Base-by-base conservation (phyloP, 2,113 vertebrate species). In the Brachionichthys hirsutus region DNA sequence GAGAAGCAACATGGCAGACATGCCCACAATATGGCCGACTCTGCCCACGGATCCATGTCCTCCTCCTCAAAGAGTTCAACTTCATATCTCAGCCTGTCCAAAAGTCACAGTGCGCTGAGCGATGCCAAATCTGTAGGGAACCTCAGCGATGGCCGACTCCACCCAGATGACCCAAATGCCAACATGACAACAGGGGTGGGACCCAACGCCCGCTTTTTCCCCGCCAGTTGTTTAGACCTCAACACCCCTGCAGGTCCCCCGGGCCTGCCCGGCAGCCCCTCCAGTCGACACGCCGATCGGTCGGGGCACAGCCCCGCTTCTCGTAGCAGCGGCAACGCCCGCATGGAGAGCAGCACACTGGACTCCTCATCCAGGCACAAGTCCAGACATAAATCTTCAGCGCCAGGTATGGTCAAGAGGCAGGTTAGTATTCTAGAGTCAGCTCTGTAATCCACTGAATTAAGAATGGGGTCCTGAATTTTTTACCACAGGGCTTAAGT, bases 81-180 rank as follows among this genome's bases (percentile, higher is more conserved):
- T 2, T 95, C 96, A 0, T 99, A 96, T 83, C 92, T 97, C 74
- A 94, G 93, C 86, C 92, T 98, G 86, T 95, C 96, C 73, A 99
- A 99, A 90, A 95, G 93, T 88, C 96, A 99, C 34, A 94, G 94
- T 1, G 94, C 93, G 1, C 77, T 99, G 72, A 98, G 92, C 45
- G 96, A 98, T 61, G 94, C 97, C 0, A 98, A 98, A 86, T 98
- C 97, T 0, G 93, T 98, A n/a, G 94, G 94, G 63, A 99, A 98
- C 85, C 94, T 98, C 42, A 93, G 93, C 0, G 96, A 98, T 54
- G 87, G 90, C 13, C 92, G 96, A 62, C 91, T 94, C 53, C 96
- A 97, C 73, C 92, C 90, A 13, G 86, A 95, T 9, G 97, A 92
- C 57, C 82, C 85, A 3, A 85, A 86, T 53, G 19, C 87, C 12